phyloP scores from a whole-genome alignment of 2,113 vertebrate genomes.

The Lampris megalopsis region DNA sequence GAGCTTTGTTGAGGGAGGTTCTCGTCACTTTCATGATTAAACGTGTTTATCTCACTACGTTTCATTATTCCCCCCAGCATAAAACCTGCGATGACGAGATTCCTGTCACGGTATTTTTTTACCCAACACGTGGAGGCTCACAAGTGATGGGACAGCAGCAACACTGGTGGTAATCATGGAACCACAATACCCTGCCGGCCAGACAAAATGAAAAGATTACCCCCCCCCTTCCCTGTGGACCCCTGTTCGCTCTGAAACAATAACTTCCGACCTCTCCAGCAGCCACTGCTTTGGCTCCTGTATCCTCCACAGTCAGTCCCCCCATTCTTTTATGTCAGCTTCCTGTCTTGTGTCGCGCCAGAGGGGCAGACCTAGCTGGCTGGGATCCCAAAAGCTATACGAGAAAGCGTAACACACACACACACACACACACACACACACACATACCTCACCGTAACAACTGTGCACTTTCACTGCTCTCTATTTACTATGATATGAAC shows the following conservation, averaged over 20 bases:
- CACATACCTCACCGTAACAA: slow-evolving; percentile 4
- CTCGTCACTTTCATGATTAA: background rate
- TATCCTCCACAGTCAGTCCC: slow-evolving; percentile 55
- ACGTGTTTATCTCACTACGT: background rate
- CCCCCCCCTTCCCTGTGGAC: slow-evolving; percentile 43
- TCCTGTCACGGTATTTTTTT: slow-evolving; percentile 32
- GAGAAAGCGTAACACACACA: slow-evolving; percentile 45
- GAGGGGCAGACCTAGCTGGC: slow-evolving; percentile 72
- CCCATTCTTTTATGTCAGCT: slow-evolving; percentile 81
- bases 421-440: slow-evolving; percentile 1
- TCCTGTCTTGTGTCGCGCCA: slow-evolving; percentile 86
- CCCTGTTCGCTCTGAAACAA: slow-evolving; percentile 68
- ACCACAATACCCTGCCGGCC: slow-evolving; percentile 24
- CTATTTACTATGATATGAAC: slow-evolving; percentile 42
- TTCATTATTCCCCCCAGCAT: background rate
- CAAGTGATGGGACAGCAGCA: background rate
- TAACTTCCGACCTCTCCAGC: slow-evolving; percentile 71
- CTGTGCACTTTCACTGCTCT: slow-evolving; percentile 36
- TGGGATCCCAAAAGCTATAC: slow-evolving; percentile 66
- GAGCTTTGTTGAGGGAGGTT: no score
- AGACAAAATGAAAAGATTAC: slow-evolving; percentile 43
- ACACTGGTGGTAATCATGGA: slow-evolving; percentile 14
- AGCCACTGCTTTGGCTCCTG: slow-evolving; percentile 71
- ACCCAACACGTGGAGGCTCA: background rate
- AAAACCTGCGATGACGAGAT: slow-evolving; percentile 13